phyloP scores from a whole-genome alignment of 2,888 invertebrate species.

The Caenorhabditis uteleia region DNA sequence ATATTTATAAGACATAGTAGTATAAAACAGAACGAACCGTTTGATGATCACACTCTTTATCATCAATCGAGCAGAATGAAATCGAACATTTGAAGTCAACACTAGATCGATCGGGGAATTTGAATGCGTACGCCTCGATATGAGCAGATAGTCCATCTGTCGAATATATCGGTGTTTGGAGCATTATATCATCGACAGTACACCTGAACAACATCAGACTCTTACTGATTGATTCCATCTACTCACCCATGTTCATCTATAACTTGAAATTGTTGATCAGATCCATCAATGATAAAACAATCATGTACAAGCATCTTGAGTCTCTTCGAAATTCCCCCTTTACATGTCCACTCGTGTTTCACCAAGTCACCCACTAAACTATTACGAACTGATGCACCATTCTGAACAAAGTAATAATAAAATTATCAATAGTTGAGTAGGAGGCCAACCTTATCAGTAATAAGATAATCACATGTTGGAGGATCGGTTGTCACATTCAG shows the following conservation, averaged over 20 bases:
- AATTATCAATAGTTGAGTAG: background rate
- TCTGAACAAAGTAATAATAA: background rate
- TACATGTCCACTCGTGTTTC: constrained; percentile 58
- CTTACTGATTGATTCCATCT: background rate
- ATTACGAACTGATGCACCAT: constrained; percentile 26
- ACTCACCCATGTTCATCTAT: constrained; percentile 59
- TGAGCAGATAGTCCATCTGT: constrained; percentile 44
- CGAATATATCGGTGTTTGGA: constrained; percentile 62
- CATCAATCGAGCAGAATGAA: constrained; percentile 54
- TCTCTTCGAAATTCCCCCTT: constrained; percentile 19
- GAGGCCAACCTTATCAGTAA: constrained; percentile 9
- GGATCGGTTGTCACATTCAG: constrained; percentile 39
- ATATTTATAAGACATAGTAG: too few relatives aligned
- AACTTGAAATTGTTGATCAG: constrained; percentile 55
- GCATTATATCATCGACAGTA: constrained; percentile 53
- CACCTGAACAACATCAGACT: constrained; percentile 43
- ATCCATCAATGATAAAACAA: constrained; percentile 65
- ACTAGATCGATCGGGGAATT: constrained; percentile 57
- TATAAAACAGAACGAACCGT: constrained; percentile 41
- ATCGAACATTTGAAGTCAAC: constrained; percentile 63
- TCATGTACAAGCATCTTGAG: constrained; percentile 57
- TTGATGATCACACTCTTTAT: constrained; percentile 54
- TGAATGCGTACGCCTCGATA: constrained; percentile 62
- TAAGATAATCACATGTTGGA: constrained; percentile 52
- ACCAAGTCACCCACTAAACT: constrained; percentile 56